Evolutionary conservation across 2,888 invertebrate genomes (phyloP), one percentile per base, ranked within the genome.

Genomic region (Limnephilus auricula): DNA sequence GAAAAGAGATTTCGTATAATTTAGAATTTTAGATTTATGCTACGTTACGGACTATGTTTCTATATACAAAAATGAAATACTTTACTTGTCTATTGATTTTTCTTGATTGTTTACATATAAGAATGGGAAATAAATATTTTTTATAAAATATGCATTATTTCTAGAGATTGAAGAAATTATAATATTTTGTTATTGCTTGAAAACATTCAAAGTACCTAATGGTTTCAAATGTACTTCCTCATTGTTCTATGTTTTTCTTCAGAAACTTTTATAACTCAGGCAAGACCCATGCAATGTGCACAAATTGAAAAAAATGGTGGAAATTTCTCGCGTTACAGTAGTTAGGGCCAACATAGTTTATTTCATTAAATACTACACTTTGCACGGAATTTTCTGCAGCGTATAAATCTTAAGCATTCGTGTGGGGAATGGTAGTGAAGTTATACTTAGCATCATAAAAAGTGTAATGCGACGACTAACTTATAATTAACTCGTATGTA

Each of bases 211-310:
- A 13, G 45, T 45, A n/a, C n/a, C n/a, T n/a, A 45, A 45, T 45
- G 15, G 13, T 13, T 45, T 2, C 13, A 45, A 45, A 45, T 40
- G 45, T 3, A 45, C 45, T 45, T 12, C 1, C 45, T 45, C 15
- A 13, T 45, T 9, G 18, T 65, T 25, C n/a, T 25, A n/a, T 6
- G 25, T 65, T 65, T 25, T 65, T 82, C 82, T 6, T 10, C 18
- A 40, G 30, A 85, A 45, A 85, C 10, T 84, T 84, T 84, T 84
- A 40, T 37, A 84, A 84, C 84, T 84, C n/a, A 25, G 18, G 40
- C 84, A 84, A 85, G 45, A 85, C 85, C 85, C 40, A 45, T n/a
- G 45, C 40, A 85, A 45, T 10, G 25, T 85, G 85, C 45, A 85
- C 65, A 25, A 65, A 65, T 25, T 65, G 6, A 25, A n/a, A 85